Evolutionary conservation across 2,888 invertebrate species (phyloP), one percentile per base, ranked within the genome.

Genomic region (Drosophila ezoana): DNA sequence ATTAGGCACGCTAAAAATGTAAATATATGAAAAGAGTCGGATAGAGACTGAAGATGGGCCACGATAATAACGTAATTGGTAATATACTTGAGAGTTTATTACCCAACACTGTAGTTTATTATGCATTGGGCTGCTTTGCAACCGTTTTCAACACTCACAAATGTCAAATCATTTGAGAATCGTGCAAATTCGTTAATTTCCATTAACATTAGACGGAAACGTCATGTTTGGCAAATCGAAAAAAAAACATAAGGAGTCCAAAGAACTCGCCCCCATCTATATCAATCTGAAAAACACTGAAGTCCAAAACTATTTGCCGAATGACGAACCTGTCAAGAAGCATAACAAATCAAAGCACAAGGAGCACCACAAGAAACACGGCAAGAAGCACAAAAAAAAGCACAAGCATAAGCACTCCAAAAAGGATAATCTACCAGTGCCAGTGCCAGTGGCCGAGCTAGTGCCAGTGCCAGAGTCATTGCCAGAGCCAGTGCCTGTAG

Each of bases 151-250:
- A 51, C 51, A 51, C 51, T 51, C 8, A 14, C 4, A 11, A 3
- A 13, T 23, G 52, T 16, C 52, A 40, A 52, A 38, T 51, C 37
- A n/a, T 35, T 49, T 6, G 20, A n/a, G 18, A 20, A 9, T 5
- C n/a, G 13, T 9, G 20, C 1, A 9, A 10, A 2, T 49, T 9
- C 48, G 35, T 33, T n/a, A 10, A 13, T 14, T 10, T 6, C 18
- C 13, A 18, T 28, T n/a, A 45, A 9, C 6, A n/a, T 13, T 14
- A 14, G 40, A 40, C 14, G 40, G n/a, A 14, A 40, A 23, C 9
- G 14, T n/a, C 9, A 37, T 51, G 49, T 8, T 4, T 10, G 3
- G 18, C 18, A 48, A 48, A 18, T 33, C 35, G 23, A 14, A 23
- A 14, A 23, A 38, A 14, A 51, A 23, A 9, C 33, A 18, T 35